Conservation (phyloP, 2,888 invertebrate species). For the Ennomos fuscantarius region DNA sequence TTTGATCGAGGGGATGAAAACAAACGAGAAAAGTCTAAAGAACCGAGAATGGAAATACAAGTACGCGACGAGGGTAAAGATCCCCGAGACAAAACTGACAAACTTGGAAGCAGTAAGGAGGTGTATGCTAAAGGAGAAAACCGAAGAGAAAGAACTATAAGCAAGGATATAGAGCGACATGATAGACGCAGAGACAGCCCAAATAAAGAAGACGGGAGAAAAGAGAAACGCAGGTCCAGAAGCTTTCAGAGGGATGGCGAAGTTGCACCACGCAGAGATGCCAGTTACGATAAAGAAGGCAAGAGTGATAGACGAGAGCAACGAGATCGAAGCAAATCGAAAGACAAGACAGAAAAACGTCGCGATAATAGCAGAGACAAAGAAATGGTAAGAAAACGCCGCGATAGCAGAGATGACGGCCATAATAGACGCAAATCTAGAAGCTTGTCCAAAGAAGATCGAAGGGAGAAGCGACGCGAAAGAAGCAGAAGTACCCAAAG, state of each 20-base stretch:
- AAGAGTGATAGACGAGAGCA: slow-evolving; percentile 23
- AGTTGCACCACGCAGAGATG: too few species aligned
- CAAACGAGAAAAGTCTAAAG: slow-evolving; percentile 20
- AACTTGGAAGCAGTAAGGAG: slow-evolving; percentile 17
- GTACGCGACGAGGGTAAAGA: slow-evolving; percentile 21
- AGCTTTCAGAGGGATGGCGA: neutral
- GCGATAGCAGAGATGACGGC: slow-evolving; percentile 12
- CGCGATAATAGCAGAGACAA: neutral
- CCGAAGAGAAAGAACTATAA: slow-evolving; percentile 4
- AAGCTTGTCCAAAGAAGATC: slow-evolving; percentile 26
- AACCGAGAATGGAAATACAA: neutral
- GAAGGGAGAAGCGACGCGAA: slow-evolving; percentile 14
- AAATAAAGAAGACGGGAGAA: slow-evolving; percentile 6
- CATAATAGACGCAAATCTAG: slow-evolving; percentile 13
- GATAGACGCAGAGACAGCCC: slow-evolving; percentile 3
- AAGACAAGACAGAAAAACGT: slow-evolving; percentile 15
- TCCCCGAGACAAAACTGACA: slow-evolving; percentile 7
- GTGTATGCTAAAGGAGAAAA: slow-evolving; percentile 24
- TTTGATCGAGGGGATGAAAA: slow-evolving; percentile 31
- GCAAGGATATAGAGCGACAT: slow-evolving; percentile 1
- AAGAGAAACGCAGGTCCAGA: slow-evolving; percentile 5
- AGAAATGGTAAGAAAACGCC: too few species aligned
- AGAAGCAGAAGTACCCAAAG: slow-evolving; percentile 27
- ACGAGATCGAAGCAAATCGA: slow-evolving; percentile 29
- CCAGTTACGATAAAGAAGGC: slow-evolving; percentile 26